phyloP scores from a whole-genome alignment of 2,797 vertebrate species.

The Lepus oiostolus region DNA sequence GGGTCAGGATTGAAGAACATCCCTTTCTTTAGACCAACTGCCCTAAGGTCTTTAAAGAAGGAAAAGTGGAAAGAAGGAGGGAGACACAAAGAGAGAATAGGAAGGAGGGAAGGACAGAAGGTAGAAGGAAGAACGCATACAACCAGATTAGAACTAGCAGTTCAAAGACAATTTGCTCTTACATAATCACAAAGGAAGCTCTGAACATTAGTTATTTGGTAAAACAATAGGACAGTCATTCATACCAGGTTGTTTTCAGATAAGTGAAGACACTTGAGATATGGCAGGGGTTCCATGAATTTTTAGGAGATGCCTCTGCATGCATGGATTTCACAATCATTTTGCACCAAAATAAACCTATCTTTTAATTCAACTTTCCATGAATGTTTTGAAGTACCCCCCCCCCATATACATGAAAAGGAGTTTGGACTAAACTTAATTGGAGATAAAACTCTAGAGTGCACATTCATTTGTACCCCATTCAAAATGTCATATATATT shows the following conservation, averaged over 20 bases:
- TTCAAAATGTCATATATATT: constrained; percentile 10
- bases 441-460: constrained; percentile 2
- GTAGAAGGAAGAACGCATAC: neutral
- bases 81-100: neutral
- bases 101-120: neutral
- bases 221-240: neutral
- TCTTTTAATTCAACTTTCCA: too few species aligned
- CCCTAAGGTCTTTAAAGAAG: constrained; percentile 93
- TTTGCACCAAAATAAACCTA: too few species aligned
- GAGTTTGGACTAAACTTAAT: neutral
- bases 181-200: constrained; percentile 4
- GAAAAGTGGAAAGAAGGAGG: constrained; percentile 54
- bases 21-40: constrained; percentile 97
- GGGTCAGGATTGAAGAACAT: constrained; percentile 99
- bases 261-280: neutral
- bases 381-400: too few species aligned
- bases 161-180: neutral
- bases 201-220: neutral
- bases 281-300: neutral
- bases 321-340: too few species aligned
- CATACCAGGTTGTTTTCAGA: neutral
- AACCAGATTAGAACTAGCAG: constrained; percentile 57
- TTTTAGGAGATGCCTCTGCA: too few species aligned
- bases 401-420: neutral
- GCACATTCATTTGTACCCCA: neutral